Evolutionary conservation across 2,113 vertebrate species (phyloP).

Genomic region (Phoenicopterus ruber): DNA sequence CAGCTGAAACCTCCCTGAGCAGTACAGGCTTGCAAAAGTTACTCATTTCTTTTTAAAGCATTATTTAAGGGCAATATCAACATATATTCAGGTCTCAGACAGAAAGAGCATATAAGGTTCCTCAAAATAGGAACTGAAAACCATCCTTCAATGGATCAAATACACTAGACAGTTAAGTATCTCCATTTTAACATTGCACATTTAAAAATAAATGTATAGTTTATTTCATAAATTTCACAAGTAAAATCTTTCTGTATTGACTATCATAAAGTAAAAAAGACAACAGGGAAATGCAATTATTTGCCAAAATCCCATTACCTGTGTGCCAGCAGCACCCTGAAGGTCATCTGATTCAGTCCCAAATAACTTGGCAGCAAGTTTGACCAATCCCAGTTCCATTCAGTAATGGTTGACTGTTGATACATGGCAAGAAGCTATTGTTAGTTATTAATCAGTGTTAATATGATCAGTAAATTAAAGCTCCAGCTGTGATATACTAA

Average conservation of each 20-base stretch:
- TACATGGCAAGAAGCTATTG: conserved; percentile 83
- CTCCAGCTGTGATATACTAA: conserved; percentile 89
- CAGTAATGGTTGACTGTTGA: conserved; percentile 87
- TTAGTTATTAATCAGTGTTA: conserved; percentile 97
- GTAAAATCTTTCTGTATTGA: not conserved
- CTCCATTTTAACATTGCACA: not conserved
- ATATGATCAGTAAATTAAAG: conserved; percentile 91
- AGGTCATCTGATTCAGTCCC: conserved; percentile 86
- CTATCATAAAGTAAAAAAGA: not conserved
- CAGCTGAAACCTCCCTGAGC: not conserved
- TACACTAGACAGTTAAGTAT: not conserved
- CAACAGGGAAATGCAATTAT: not conserved
- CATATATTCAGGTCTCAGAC: not conserved
- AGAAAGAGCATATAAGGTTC: not conserved
- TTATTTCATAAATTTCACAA: not conserved
- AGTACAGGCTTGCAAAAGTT: not conserved
- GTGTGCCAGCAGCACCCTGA: conserved; percentile 85
- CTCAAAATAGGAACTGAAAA: not conserved
- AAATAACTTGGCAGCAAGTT: conserved; percentile 83
- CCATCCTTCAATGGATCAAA: not conserved
- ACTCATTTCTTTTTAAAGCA: not conserved
- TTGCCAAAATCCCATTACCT: conserved; percentile 78
- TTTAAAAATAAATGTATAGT: not conserved
- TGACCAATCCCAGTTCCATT: conserved; percentile 91
- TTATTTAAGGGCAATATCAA: not conserved